Conservation (phyloP, 2,113 vertebrate species). For the Pteruthius melanotis region DNA sequence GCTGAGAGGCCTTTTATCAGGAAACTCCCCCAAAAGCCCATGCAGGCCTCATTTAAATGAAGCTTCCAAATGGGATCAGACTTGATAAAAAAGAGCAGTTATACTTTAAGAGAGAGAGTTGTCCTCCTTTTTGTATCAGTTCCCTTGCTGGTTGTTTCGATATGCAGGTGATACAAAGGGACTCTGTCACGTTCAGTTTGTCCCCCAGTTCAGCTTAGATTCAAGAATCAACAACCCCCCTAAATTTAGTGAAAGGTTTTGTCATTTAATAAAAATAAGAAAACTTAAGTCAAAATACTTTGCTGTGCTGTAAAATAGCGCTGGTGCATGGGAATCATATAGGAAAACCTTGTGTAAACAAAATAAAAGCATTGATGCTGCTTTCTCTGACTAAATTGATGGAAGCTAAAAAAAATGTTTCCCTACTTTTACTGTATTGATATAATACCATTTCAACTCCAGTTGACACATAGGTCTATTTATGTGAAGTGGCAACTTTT, state of each 20-base stretch:
- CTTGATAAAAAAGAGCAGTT: background rate
- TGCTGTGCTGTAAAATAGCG: background rate
- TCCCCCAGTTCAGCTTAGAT: background rate
- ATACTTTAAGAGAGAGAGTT: background rate
- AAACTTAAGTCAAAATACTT: background rate
- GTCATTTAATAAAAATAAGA: background rate
- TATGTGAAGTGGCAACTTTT: background rate
- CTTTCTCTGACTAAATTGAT: background rate
- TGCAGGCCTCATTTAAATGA: constrained; percentile 19
- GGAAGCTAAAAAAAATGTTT: background rate
- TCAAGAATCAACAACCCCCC: background rate
- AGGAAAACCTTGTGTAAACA: background rate
- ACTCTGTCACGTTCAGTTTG: background rate
- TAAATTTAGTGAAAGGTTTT: background rate
- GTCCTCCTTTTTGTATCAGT: constrained; percentile 13
- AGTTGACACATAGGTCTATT: background rate
- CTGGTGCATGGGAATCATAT: background rate
- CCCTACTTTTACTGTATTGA: background rate
- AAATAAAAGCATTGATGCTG: background rate
- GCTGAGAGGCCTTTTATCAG: background rate
- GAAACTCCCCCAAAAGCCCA: background rate
- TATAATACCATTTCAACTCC: background rate
- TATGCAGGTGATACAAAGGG: background rate
- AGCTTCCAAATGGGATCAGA: background rate
- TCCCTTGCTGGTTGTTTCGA: background rate